A percentile compares a stretch with the other conserved stretches of the same genome.
These are phyloP conservation scores for Oscheius myriophilus DNA, from an alignment of 2,888 invertebrate species.

Conservation along the genomic window DNA sequence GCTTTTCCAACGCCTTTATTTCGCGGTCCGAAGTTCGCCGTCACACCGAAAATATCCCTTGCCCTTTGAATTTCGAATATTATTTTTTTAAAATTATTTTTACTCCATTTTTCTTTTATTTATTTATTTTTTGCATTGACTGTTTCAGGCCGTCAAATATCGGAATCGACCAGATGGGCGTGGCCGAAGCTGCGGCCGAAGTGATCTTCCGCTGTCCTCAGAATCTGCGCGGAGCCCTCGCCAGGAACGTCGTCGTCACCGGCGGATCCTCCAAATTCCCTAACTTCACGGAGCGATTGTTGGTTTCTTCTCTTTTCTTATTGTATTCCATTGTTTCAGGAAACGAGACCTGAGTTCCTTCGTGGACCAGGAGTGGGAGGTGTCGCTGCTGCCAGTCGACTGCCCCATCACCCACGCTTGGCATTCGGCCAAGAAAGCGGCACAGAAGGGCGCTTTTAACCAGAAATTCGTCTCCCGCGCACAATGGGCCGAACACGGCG, in stretches of 20 bases:
- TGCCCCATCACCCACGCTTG: conserved; percentile 58
- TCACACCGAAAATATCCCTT: too few relatives aligned
- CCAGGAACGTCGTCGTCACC: conserved; percentile 81
- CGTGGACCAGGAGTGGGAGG: conserved; percentile 33
- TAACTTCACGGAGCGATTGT: conserved; percentile 83
- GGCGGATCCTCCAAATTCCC: conserved; percentile 86
- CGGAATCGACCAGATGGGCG: conserved; percentile 88
- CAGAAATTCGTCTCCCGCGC: conserved; percentile 45
- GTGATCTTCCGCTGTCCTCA: conserved; percentile 60
- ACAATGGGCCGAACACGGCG: conserved; percentile 60
- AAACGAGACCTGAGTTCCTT: conserved; percentile 40
- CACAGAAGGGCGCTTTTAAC: conserved; percentile 17
- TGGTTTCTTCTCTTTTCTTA: conserved; percentile 15
- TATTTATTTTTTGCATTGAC: not conserved
- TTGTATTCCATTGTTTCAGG: conserved; percentile 22
- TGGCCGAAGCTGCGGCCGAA: conserved; percentile 73
- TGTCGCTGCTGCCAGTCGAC: conserved; percentile 28
- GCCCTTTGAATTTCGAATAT: not conserved
- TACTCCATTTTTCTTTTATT: not conserved
- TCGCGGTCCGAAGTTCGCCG: too few relatives aligned
- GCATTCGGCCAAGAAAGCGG: conserved; percentile 42
- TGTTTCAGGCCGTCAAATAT: conserved; percentile 85
- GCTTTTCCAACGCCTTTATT: too few relatives aligned
- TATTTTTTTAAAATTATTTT: not conserved
- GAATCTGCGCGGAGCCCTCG: conserved; percentile 80